Base-by-base conservation (phyloP, 2,888 invertebrate species). In the Calameuta idolon region DNA sequence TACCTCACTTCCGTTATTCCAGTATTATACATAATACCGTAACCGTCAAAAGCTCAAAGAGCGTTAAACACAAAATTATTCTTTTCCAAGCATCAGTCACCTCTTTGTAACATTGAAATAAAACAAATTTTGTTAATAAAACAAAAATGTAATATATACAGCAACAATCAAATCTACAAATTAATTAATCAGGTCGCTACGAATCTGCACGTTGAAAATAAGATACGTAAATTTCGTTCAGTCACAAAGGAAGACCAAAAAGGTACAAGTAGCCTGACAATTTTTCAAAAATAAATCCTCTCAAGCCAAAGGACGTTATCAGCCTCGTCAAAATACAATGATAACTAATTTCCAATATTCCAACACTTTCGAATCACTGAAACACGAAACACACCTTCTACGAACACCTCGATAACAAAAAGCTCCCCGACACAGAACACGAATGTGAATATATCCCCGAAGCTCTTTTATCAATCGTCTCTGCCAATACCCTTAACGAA, bases 1-100 rank as follows among this genome's bases (percentile, higher is more conserved):
- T 89, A 86, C 87, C 87, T 85, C 83, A 82, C 87, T 90, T 86
- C 81, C 31, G 71, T 34, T 34, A 31, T 31, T 31, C 71, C 9
- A 5, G 31, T 71, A 71, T 71, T 34, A 34, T 23, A 71, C 71
- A 71, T 71, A 71, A 33, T 33, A 31, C 71, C 33, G 33, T 71
- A 23, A 23, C 23, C 55, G 23, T 23, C 55, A 23, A 9, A 23
- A 23, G 23, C 55, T 23, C 55, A 55, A 55, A 55, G 55, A 55
- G 23, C 55, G 2, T 55, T 55, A 23, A 55, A 0, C 1, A 23
- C 9, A 55, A 55, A 55, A 55, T 23, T 55, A 23, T 1, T 23
- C 1, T 55, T 23, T 3, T 55, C 23, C 23, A 23, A 55, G 23
- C 23, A 55, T 55, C 23, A 55, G 15, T 23, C 23, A 23, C 9